Percentiles rank a stretch among this genome's conserved stretches.
Evolutionary conservation across 2,888 invertebrate species (phyloP).

Genomic region (Folsomia manolachei): DNA sequence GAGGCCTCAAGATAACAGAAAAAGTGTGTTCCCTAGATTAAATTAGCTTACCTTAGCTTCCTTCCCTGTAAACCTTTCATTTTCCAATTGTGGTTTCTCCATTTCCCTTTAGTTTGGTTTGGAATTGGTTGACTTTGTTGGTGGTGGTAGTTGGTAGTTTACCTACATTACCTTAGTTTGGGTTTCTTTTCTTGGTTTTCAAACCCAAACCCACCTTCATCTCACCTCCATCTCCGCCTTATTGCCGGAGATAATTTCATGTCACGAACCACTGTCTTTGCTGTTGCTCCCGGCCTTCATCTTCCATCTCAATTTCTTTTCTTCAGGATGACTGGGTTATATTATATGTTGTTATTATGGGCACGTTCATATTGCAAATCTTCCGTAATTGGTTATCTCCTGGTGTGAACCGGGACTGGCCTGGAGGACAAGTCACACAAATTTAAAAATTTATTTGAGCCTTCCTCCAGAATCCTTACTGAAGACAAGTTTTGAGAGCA

Average conservation of each 20-base stretch:
- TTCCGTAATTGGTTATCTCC: slow-evolving; percentile 20
- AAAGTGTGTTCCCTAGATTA: too few species aligned
- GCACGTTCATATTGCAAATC: slow-evolving; percentile 21
- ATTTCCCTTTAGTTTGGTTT: slow-evolving; percentile 18
- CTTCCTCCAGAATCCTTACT: too few species aligned
- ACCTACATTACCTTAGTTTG: neutral
- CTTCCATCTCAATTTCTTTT: slow-evolving; percentile 21
- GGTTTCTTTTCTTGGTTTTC: neutral
- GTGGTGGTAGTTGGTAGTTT: too few species aligned
- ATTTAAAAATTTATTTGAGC: neutral
- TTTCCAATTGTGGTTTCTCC: neutral
- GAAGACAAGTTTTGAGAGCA: neutral
- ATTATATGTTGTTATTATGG: neutral
- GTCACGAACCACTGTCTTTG: neutral
- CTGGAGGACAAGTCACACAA: neutral
- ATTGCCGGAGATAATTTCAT: slow-evolving; percentile 1
- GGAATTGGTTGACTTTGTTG: too few species aligned
- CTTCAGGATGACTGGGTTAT: too few species aligned
- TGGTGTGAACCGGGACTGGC: neutral
- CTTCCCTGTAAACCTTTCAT: neutral
- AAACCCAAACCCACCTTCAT: too few species aligned
- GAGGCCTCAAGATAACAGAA: too few species aligned
- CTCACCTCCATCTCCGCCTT: neutral
- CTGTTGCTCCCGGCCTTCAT: neutral
- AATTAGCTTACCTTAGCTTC: too few species aligned